Evolutionary conservation across 1,140 invertebrate genomes (phyloP).

Genomic region (Polyergus mexicanus): DNA sequence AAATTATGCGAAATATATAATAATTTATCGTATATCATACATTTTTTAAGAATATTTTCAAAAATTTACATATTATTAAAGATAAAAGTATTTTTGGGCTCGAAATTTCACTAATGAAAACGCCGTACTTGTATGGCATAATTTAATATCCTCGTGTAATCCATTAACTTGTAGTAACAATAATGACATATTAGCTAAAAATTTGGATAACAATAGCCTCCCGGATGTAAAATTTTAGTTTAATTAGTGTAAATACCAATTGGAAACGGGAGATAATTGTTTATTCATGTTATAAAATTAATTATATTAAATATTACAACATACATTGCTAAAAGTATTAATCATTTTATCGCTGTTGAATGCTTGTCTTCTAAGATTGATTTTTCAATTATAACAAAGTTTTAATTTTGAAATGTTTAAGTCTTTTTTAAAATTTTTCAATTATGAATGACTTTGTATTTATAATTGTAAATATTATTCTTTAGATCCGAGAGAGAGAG

Average conservation of each 20-base stretch:
- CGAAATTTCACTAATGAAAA: not conserved
- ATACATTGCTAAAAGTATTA: not conserved
- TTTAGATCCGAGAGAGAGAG: too few relatives aligned
- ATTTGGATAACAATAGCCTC: conserved; percentile 14
- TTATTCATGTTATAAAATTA: conserved; percentile 19
- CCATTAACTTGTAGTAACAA: conserved; percentile 17
- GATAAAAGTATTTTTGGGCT: too few relatives aligned
- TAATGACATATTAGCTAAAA: conserved; percentile 21
- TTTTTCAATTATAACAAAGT: not conserved
- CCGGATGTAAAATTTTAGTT: conserved; percentile 22
- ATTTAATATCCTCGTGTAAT: conserved; percentile 16
- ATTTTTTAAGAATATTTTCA: not conserved
- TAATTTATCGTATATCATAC: not conserved
- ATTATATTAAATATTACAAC: conserved; percentile 18
- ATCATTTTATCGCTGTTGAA: not conserved
- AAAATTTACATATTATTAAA: not conserved
- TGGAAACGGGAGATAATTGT: not conserved
- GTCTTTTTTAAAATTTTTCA: too few relatives aligned
- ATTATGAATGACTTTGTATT: too few relatives aligned
- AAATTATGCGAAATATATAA: not conserved
- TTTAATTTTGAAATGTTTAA: not conserved
- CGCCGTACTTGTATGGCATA: not conserved
- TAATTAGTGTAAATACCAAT: conserved; percentile 21
- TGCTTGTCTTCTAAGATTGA: not conserved
- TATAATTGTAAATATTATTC: too few relatives aligned